Base-by-base conservation (phyloP, 2,797 vertebrate genomes). In the Caiman crocodilus region DNA sequence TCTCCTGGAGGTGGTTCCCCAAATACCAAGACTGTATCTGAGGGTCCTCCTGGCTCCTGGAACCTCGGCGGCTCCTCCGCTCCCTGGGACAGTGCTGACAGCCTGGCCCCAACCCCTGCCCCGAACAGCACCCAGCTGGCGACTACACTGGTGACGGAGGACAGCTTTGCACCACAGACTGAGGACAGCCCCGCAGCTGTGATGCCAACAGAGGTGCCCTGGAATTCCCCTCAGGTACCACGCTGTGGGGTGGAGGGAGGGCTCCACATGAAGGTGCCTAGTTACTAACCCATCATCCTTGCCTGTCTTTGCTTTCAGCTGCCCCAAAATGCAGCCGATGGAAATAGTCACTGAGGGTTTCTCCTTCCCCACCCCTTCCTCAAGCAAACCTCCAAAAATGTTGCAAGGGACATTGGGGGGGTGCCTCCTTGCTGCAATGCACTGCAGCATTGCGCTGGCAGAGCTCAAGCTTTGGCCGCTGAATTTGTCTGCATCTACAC, bases 211-310 rank as follows among this genome's bases (percentile, higher is more conserved):
- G 97, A 98, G 88, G 80, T 94, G 56, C 96, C 98, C 55, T 98
- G 98, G 96, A 98, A 98, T 79, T 97, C 97, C 0, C 96, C 97
- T 71, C 99, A 99, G 99, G 99, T 99, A 96, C 65, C 12, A 2
- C 23, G 57, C 4, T 16, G 26, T 75, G 76, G 73, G 12, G 15
- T 16, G 32, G 69, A 2, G 80, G 84, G n/a, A 63, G 60, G 20
- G 55, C 16, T 79, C 59, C 26, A 50, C 20, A 14, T 56, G 42
- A 18, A 30, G 21, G 28, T 77, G n/a, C 59, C 50, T 85, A 59
- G 30, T 16, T 83, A 2, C 5, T 25, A 64, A 79, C 14, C 55
- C 32, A 32, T 80, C 79, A 30, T 64, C 21, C 11, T 57, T 23
- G 28, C 14, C 35, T 12, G 5, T 0, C 0, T 64, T 14, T 50